Percentiles rank a stretch among this genome's conserved stretches.
Evolutionary conservation across 2,888 invertebrate genomes (phyloP).

Genomic region (Euphydryas editha): DNA sequence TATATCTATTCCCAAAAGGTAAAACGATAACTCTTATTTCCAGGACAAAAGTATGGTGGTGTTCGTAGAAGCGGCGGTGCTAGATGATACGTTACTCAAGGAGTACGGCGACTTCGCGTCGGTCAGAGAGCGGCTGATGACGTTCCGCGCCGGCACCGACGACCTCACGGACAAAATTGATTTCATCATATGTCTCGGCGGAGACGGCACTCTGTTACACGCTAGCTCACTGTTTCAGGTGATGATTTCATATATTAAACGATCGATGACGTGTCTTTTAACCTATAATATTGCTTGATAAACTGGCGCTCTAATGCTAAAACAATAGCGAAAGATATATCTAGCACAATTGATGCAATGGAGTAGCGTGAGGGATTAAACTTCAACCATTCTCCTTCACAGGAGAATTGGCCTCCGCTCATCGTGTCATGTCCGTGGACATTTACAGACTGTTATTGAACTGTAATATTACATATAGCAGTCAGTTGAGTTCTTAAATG

Average conservation of each 20-base stretch:
- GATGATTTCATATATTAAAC: slow-evolving; percentile 6
- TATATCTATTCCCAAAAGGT: neutral
- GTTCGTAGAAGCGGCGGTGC: slow-evolving; percentile 95
- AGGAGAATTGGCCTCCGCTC: too few species aligned
- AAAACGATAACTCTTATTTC: slow-evolving; percentile 47
- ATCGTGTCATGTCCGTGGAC: too few species aligned
- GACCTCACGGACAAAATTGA: slow-evolving; percentile 98
- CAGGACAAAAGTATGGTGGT: slow-evolving; percentile 98
- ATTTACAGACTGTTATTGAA: too few species aligned
- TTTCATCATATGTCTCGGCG: slow-evolving; percentile 97
- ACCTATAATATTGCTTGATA: neutral
- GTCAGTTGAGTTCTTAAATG: too few species aligned
- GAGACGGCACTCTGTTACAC: slow-evolving; percentile 97
- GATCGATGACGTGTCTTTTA: neutral
- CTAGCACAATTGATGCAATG: too few species aligned
- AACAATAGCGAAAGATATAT: too few species aligned
- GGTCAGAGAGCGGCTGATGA: slow-evolving; percentile 93
- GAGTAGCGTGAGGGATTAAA: too few species aligned
- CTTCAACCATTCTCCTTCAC: too few species aligned
- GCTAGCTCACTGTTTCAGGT: slow-evolving; percentile 95
- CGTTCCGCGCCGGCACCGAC: slow-evolving; percentile 94
- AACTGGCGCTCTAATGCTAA: too few species aligned
- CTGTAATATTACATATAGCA: too few species aligned
- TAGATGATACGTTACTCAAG: slow-evolving; percentile 91
- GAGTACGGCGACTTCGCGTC: slow-evolving; percentile 89